Evolutionary conservation across 53 echinoderm and acorn worm species (phyloP).

Genomic region (Echinometra lucunter): DNA sequence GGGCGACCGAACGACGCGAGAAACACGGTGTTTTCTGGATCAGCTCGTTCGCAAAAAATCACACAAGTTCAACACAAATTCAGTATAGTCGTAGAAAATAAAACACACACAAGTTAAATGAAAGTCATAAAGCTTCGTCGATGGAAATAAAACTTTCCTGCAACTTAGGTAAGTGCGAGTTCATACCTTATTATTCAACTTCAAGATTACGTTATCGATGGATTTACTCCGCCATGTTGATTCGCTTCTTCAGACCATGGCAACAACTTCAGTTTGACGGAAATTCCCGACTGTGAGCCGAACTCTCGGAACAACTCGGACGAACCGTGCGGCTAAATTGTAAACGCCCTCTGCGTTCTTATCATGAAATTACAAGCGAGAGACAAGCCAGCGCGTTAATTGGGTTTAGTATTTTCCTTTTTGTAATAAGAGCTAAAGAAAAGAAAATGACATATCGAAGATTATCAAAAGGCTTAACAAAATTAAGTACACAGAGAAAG

Average conservation of each 20-base stretch:
- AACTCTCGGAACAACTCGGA: not conserved
- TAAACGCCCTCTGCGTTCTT: conserved; percentile 29
- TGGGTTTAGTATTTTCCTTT: too few relatives aligned
- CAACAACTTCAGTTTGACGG: conserved; percentile 43
- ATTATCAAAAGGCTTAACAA: too few relatives aligned
- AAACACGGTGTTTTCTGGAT: not conserved
- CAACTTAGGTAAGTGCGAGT: not conserved
- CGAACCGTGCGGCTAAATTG: not conserved
- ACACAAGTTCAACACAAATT: not conserved
- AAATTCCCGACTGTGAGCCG: conserved; percentile 46
- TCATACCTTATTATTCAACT: not conserved
- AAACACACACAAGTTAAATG: not conserved
- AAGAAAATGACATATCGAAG: too few relatives aligned
- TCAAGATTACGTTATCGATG: not conserved
- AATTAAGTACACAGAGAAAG: too few relatives aligned
- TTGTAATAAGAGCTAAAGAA: too few relatives aligned
- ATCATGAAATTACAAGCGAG: not conserved
- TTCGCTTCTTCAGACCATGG: conserved; percentile 74
- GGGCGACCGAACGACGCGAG: not conserved
- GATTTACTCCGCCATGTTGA: conserved; percentile 66
- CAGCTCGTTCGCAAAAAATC: not conserved
- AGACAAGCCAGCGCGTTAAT: too few relatives aligned
- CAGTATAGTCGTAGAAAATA: too few relatives aligned
- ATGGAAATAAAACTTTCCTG: not conserved
- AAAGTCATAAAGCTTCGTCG: not conserved